Evolutionary conservation across 1,140 invertebrate genomes (phyloP), one percentile per base, ranked within the genome.

Genomic region (Pantala flavescens): DNA sequence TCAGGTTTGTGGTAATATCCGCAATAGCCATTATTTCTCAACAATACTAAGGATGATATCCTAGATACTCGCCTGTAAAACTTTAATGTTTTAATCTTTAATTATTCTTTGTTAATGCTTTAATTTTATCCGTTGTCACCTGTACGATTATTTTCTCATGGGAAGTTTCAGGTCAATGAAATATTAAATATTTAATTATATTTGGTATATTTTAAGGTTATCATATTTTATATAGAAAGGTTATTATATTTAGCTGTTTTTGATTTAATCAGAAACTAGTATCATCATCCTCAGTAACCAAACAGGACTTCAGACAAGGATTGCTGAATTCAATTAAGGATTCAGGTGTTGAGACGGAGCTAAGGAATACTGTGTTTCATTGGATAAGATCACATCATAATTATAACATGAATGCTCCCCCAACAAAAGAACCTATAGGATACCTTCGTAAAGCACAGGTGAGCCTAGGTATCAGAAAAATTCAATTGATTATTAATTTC

Each of bases 311-410:
- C 79, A 90, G 90, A 82, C 87, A 88, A 77, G 90, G 90, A 0
- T 82, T 95, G 73, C 84, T 91, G 75, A 86, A 88, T 74, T 88
- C 89, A 21, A 87, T 95, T 80, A 91, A 89, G 82, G 85, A 85
- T 74, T 89, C 88, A 76, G 91, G 91, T 43, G 83, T 94, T 75
- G 91, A 94, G 81, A 91, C 88, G 14, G 90, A 93, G 80, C 85
- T 94, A 63, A 85, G 90, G 77, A 95, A 95, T 78, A 91, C 91
- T 24, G 89, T 94, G 23, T 95, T 89, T 82, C 91, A 93, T 80
- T 91, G 91, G 89, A 83, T 91, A 21, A 86, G 90, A 78, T 86
- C 87, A 43, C 86, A 88, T 78, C 86, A 84, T 24, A 75, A 76
- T 72, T 49, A 23, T 21, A 74, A 73, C 43, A 76, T 78, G 71